phyloP scores from a whole-genome alignment of 2,888 invertebrate genomes.

The Pinctada fucata region DNA sequence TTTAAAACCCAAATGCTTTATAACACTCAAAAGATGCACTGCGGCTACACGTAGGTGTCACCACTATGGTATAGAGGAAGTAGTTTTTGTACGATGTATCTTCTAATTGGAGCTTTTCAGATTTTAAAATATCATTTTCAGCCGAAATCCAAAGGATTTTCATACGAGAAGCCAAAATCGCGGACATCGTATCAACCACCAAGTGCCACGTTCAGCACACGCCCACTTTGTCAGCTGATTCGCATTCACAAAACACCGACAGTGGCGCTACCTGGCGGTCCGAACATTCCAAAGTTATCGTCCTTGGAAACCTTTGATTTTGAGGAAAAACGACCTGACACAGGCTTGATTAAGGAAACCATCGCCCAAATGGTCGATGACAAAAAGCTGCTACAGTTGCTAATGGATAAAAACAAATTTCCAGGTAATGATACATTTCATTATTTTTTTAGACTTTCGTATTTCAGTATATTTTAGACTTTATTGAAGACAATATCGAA shows the following conservation, averaged over 20 bases:
- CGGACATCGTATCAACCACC: constrained; percentile 38
- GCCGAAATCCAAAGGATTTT: constrained; percentile 46
- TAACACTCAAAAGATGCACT: too few species aligned
- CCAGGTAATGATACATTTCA: constrained; percentile 16
- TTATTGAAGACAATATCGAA: too few species aligned
- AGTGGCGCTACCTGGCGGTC: constrained; percentile 36
- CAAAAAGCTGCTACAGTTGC: constrained; percentile 87
- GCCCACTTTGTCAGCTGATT: constrained; percentile 50
- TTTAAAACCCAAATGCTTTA: too few species aligned
- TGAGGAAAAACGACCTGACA: constrained; percentile 50
- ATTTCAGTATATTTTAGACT: too few species aligned
- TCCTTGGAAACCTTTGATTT: constrained; percentile 43
- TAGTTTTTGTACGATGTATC: too few species aligned
- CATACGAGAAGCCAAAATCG: constrained; percentile 49
- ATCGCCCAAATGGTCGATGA: constrained; percentile 86
- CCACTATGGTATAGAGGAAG: too few species aligned
- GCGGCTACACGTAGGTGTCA: too few species aligned
- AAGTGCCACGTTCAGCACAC: constrained; percentile 50
- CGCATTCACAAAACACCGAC: constrained; percentile 49
- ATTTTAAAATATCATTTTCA: constrained; percentile 23
- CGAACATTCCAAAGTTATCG: constrained; percentile 35
- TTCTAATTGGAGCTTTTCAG: too few species aligned
- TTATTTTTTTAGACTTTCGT: too few species aligned
- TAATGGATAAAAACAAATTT: constrained; percentile 70
- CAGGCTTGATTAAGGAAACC: constrained; percentile 78